Conservation (phyloP, 2,113 vertebrate species). For the Theristicus caerulescens region DNA sequence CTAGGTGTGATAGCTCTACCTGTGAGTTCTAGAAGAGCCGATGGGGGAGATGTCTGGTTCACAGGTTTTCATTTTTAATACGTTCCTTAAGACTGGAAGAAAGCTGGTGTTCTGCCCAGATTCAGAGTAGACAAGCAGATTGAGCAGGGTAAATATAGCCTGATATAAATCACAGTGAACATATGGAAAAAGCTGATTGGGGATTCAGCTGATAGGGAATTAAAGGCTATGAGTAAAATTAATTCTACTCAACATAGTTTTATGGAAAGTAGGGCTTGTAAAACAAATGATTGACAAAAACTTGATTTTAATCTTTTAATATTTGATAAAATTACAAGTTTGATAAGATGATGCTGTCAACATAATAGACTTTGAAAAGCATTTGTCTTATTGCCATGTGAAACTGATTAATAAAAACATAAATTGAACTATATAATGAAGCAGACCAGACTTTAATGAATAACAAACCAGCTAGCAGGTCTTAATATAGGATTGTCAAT, state of each 20-base stretch:
- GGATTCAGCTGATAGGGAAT: constrained; percentile 41
- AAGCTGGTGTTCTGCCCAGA: constrained; percentile 44
- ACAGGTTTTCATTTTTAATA: background rate
- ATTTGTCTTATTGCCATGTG: background rate
- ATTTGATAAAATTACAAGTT: background rate
- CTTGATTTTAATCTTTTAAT: background rate
- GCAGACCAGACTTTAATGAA: background rate
- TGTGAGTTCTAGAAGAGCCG: background rate
- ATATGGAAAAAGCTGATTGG: constrained; percentile 60
- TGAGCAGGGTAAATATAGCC: constrained; percentile 56
- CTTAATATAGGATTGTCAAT: background rate
- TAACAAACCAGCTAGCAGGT: background rate
- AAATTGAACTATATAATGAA: background rate
- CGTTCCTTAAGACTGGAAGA: background rate
- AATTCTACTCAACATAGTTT: constrained; percentile 10
- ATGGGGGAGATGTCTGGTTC: background rate
- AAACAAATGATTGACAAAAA: background rate
- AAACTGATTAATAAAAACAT: background rate
- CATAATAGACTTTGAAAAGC: background rate
- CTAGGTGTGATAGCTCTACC: background rate
- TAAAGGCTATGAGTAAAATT: constrained; percentile 39
- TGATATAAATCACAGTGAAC: constrained; percentile 54
- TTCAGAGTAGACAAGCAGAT: constrained; percentile 46
- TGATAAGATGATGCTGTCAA: background rate
- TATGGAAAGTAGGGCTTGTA: constrained; percentile 13